Evolutionary conservation across 2,888 invertebrate species (phyloP).

Genomic region (Ceraclea dissimilis): DNA sequence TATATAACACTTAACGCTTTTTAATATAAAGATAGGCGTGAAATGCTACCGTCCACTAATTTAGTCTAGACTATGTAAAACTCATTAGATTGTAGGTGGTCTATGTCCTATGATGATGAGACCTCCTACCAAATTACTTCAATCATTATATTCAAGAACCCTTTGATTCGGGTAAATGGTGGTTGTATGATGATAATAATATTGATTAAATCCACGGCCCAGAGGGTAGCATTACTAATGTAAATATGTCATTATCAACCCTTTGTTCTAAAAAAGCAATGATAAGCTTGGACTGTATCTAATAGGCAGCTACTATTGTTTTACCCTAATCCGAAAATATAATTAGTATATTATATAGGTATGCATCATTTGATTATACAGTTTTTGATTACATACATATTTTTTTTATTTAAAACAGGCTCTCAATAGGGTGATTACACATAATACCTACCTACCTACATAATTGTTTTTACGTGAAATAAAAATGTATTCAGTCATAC

Average conservation of each 20-base stretch:
- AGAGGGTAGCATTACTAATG: slow-evolving; percentile 1
- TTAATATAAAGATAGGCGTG: slow-evolving; percentile 1
- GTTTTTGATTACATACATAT: too few relatives aligned
- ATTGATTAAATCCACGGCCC: not conserved
- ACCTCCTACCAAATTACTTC: not conserved
- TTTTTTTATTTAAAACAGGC: too few relatives aligned
- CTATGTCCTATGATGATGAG: not conserved
- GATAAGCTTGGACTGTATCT: too few relatives aligned
- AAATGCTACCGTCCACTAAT: not conserved
- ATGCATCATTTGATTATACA: too few relatives aligned
- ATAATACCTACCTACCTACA: too few relatives aligned
- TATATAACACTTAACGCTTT: not conserved
- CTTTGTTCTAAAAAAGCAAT: not conserved
- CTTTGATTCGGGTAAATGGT: not conserved
- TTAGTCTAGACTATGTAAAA: not conserved
- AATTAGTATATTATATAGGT: too few relatives aligned
- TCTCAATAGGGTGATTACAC: too few relatives aligned
- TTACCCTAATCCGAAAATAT: too few relatives aligned
- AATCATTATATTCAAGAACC: not conserved
- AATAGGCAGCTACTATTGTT: too few relatives aligned
- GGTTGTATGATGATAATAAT: not conserved
- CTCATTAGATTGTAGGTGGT: not conserved
- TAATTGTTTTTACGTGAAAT: too few relatives aligned
- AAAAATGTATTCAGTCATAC: too few relatives aligned
- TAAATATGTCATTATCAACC: not conserved